Conservation (phyloP, 2,113 vertebrate genomes). For the Zosterops japonicus region DNA sequence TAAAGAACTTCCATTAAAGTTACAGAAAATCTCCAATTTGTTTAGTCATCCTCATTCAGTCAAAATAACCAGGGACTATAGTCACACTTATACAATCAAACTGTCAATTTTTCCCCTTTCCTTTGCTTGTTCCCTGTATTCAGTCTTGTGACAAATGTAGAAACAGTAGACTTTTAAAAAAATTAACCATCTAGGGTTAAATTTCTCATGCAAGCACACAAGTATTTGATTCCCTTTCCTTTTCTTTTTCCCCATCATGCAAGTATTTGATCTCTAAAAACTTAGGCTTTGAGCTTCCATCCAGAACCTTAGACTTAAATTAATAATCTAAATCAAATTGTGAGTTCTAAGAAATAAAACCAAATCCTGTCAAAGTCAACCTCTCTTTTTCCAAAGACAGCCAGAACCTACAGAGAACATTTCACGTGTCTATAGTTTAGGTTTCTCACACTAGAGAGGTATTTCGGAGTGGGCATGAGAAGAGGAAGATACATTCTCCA, state of each 20-base stretch:
- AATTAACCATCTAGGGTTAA: not conserved
- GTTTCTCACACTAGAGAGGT: not conserved
- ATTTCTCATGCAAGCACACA: not conserved
- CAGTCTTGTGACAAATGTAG: not conserved
- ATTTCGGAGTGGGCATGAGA: not conserved
- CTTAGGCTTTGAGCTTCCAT: not conserved
- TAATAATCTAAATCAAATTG: not conserved
- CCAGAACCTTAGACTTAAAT: not conserved
- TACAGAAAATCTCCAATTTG: not conserved
- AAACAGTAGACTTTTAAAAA: not conserved
- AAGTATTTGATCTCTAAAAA: not conserved
- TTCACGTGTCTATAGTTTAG: accelerated
- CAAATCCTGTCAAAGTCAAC: not conserved
- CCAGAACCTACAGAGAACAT: not conserved
- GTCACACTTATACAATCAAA: not conserved
- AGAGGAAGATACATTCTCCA: not conserved
- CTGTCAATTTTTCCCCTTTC: not conserved
- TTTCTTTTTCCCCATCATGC: not conserved
- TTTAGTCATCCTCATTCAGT: not conserved
- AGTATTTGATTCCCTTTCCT: not conserved
- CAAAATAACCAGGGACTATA: not conserved
- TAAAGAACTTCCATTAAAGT: not conserved
- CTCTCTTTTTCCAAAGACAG: not conserved
- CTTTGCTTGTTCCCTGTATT: not conserved
- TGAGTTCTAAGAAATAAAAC: not conserved